Percentiles rank a stretch among this genome's conserved stretches.
phyloP scores from a whole-genome alignment of 2,113 vertebrate genomes.

The Romanogobio albipinnatus region DNA sequence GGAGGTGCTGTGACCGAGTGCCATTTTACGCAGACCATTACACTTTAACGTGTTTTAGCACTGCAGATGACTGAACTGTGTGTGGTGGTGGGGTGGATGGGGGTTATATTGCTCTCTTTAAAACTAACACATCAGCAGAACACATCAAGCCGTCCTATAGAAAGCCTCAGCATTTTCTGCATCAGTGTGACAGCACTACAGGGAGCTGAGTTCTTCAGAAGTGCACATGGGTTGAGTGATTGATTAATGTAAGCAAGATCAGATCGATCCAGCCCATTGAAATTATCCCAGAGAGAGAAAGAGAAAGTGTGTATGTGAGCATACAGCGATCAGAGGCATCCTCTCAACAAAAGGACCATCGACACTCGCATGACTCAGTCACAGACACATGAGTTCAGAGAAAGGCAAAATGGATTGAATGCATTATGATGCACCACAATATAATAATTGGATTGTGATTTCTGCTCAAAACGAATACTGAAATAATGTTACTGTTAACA shows the following conservation, averaged over 20 bases:
- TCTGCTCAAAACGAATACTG: background rate
- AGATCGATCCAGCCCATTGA: background rate
- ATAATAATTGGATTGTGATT: background rate
- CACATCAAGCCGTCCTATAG: background rate
- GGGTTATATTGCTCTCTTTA: slow-evolving; percentile 36
- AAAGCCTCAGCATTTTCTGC: background rate
- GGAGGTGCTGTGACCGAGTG: slow-evolving; percentile 40
- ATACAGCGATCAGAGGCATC: background rate
- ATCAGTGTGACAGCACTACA: background rate
- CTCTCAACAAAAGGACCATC: background rate
- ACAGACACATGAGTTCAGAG: background rate
- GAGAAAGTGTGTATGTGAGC: background rate
- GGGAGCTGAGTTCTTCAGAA: background rate
- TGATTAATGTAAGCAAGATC: background rate
- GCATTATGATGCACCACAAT: background rate
- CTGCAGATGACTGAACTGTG: slow-evolving; percentile 58
- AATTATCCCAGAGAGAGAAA: slow-evolving; percentile 4
- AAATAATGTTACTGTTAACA: background rate
- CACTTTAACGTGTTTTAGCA: slow-evolving; percentile 61
- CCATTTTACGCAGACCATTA: slow-evolving; percentile 64
- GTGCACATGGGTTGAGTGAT: background rate
- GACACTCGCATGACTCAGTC: background rate
- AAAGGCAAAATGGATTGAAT: background rate
- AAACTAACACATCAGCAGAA: slow-evolving; percentile 35
- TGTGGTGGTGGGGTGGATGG: background rate